A percentile compares a stretch with the other conserved stretches of the same genome.
phyloP scores from a whole-genome alignment of 2,113 vertebrate species.

The Ptyas mucosa region DNA sequence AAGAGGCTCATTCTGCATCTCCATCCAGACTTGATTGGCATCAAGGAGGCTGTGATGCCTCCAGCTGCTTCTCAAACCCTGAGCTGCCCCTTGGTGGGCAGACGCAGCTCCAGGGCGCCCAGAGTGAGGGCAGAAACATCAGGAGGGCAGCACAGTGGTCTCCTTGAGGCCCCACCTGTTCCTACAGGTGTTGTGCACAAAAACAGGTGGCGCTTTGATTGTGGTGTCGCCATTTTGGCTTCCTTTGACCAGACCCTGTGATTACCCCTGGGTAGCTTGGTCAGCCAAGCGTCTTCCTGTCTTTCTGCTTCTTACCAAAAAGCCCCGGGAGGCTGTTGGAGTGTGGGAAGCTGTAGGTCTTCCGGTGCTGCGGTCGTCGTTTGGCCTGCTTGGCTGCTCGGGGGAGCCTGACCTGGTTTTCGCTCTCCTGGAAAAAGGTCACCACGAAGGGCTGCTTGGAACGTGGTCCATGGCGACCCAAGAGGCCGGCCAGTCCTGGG shows the following conservation, averaged over 20 bases:
- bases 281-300: background rate
- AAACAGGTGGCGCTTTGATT: background rate
- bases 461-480: constrained; percentile 81
- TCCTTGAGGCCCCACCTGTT: background rate
- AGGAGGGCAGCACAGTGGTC: background rate
- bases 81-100: background rate
- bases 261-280: background rate
- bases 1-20: background rate
- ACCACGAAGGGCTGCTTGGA: constrained; percentile 96
- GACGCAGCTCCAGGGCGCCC: background rate
- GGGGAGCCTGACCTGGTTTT: constrained; percentile 71
- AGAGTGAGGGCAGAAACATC: background rate
- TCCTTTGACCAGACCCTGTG: too few relatives aligned
- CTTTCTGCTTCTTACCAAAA: constrained; percentile 74
- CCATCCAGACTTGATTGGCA: background rate
- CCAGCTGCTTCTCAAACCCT: background rate
- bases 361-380: constrained; percentile 74
- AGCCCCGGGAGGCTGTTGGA: constrained; percentile 76
- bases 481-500: constrained; percentile 80
- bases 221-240: background rate
- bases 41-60: background rate
- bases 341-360: constrained; percentile 80
- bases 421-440: constrained; percentile 86
- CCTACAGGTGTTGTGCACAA: background rate
- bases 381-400: constrained; percentile 72